A percentile compares a stretch with the other conserved stretches of the same genome.
Conservation (phyloP, 2,888 invertebrate species). For the Noctua comes region DNA sequence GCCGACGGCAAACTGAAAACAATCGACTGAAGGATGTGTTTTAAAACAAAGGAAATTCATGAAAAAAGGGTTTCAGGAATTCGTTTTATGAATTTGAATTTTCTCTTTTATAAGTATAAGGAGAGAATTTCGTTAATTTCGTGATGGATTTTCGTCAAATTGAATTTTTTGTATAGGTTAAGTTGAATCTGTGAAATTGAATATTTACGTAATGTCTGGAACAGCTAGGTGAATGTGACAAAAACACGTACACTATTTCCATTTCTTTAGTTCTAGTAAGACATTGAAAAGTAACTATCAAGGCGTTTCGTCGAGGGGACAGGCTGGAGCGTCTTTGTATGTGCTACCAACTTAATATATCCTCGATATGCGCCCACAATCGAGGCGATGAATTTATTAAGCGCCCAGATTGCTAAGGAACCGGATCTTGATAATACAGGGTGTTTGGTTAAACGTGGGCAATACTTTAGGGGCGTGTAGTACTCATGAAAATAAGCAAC, state of each 20-base stretch:
- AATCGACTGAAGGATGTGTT: conserved; percentile 16
- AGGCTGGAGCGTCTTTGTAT: background rate
- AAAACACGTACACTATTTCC: background rate
- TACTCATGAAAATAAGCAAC: too few relatives aligned
- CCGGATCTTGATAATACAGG: too few relatives aligned
- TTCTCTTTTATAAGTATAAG: background rate
- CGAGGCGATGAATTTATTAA: too few relatives aligned
- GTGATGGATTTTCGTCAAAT: background rate
- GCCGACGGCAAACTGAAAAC: conserved; percentile 24
- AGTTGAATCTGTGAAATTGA: background rate
- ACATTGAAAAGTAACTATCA: background rate
- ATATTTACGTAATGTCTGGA: background rate
- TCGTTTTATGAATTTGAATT: conserved; percentile 14
- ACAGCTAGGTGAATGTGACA: too few relatives aligned
- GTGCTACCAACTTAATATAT: background rate
- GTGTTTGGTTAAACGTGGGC: too few relatives aligned
- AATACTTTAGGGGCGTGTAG: too few relatives aligned
- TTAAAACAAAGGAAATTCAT: conserved; percentile 44
- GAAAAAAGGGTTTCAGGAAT: conserved; percentile 41
- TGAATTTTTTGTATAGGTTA: background rate
- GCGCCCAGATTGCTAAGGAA: too few relatives aligned
- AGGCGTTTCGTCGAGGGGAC: background rate
- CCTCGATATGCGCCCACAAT: too few relatives aligned
- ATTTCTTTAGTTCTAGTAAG: background rate
- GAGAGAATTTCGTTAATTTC: background rate